These are phyloP conservation scores for Anguilla pacifica DNA, from an alignment of 2,797 vertebrate genomes.

Conservation along the genomic window DNA sequence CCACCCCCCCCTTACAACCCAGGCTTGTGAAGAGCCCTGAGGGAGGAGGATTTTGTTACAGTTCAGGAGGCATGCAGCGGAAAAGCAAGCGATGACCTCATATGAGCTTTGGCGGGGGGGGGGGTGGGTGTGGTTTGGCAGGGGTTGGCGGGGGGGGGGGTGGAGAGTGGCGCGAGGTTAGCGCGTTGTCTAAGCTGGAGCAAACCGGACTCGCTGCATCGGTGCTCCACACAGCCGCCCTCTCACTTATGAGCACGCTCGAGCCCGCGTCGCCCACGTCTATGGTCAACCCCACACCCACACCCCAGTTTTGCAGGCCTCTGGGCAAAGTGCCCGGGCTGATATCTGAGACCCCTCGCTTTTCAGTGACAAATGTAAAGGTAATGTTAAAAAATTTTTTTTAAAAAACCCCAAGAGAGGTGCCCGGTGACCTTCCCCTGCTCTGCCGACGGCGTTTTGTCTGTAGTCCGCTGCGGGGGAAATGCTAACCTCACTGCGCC, in stretches of 20 bases:
- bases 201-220: neutral
- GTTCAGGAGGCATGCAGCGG: neutral
- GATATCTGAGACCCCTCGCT: neutral
- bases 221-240: neutral
- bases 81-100: slow-evolving; percentile 10
- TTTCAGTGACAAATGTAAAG: neutral
- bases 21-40: neutral
- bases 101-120: neutral
- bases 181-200: neutral
- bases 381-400: neutral
- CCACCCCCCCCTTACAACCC: neutral
- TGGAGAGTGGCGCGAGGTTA: neutral
- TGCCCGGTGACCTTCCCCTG: neutral
- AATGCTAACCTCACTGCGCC: neutral
- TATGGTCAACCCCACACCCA: neutral
- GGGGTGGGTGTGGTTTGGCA: neutral
- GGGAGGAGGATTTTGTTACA: neutral
- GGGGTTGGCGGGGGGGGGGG: neutral
- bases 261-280: neutral
- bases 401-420: neutral
- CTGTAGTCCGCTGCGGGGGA: neutral
- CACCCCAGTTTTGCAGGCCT: neutral
- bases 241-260: neutral
- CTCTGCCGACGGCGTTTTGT: neutral
- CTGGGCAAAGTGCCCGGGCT: neutral